Conservation (phyloP, 1,140 invertebrate species). For the Nebria ingens region DNA sequence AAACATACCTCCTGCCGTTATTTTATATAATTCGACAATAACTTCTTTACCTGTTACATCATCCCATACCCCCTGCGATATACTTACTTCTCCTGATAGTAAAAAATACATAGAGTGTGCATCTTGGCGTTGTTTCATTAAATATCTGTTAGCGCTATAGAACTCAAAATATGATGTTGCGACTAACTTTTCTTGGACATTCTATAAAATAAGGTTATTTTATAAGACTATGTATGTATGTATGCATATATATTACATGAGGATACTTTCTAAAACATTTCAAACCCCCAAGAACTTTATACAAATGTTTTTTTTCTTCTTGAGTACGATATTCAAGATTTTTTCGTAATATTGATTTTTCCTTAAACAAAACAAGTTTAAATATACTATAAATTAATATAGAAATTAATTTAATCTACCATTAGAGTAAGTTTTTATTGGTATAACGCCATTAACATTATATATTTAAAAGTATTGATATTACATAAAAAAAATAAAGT, state of each 20-base stretch:
- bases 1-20: constrained; percentile 45
- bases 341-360: constrained; percentile 40
- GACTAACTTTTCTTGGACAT: constrained; percentile 42
- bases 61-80: constrained; percentile 40
- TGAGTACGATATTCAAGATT: constrained; percentile 37
- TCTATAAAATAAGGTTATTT: constrained; percentile 28
- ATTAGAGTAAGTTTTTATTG: no score
- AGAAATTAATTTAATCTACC: no score
- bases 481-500: no score
- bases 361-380: constrained; percentile 29
- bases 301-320: constrained; percentile 40
- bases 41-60: constrained; percentile 38
- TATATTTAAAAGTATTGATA: no score
- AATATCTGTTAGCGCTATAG: constrained; percentile 38
- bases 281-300: constrained; percentile 40
- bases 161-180: constrained; percentile 44
- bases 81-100: constrained; percentile 41
- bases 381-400: no score
- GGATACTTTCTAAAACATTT: constrained; percentile 46
- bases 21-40: constrained; percentile 31
- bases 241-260: constrained; percentile 32
- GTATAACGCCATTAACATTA: no score
- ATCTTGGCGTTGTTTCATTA: constrained; percentile 46
- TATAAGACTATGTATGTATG: constrained; percentile 23
- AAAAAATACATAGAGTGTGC: constrained; percentile 47